Evolutionary conservation across 2,113 vertebrate genomes (phyloP), one percentile per base, ranked within the genome.

Genomic region (Anas platyrhynchos): DNA sequence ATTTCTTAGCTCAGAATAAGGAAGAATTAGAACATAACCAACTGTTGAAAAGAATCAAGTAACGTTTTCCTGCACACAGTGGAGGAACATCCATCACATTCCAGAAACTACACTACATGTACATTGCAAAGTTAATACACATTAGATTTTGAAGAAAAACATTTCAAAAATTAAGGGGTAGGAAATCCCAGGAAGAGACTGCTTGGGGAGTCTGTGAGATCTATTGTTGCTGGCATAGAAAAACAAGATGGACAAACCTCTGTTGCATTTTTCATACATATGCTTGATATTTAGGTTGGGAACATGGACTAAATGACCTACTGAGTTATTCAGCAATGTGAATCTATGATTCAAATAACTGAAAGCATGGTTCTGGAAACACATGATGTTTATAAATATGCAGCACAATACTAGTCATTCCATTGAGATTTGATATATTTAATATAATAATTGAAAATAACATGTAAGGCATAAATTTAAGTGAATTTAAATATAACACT

Each of bases 361-460:
- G 27, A 88, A 85, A 68, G 26, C 31, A 65, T 21, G 3, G 72
- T 68, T 76, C 63, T 83, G 58, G 44, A 62, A 95, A 94, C 78
- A 76, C 11, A 66, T 46, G 78, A 22, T 75, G 78, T 83, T 93
- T 89, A 86, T 91, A 94, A 93, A 94, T 93, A 88, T 88, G 78
- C n/a, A 93, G 89, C 72, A 75, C 56, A 71, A 23, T 61, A 71
- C 11, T 38, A 86, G 34, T 63, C 26, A 65, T 85, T 90, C 81
- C 63, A 85, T 8, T 77, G 86, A 91, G 93, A 84, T 62, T 87
- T 83, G 52, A 86, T 65, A 38, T 69, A 76, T 68, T 94, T 93
- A 79, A 92, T 88, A 56, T 48, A 92, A 78, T 89, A 85, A 91
- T 54, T 73, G 48, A 27, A 94, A 92, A 17, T 91, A 79, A 87